phyloP scores from a whole-genome alignment of 2,113 vertebrate species.

The Lagopus muta region DNA sequence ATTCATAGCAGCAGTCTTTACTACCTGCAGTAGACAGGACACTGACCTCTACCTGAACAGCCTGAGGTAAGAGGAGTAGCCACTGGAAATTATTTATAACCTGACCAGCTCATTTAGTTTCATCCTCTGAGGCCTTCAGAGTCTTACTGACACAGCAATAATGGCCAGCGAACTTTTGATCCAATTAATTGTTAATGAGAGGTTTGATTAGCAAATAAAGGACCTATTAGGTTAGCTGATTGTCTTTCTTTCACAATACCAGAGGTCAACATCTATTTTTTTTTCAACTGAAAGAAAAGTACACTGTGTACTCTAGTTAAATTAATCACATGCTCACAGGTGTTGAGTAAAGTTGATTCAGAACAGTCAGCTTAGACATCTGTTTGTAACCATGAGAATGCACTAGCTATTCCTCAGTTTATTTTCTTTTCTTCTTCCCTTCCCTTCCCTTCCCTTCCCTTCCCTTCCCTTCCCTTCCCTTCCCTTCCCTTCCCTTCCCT shows the following conservation, averaged over 20 bases:
- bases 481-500: too few species aligned
- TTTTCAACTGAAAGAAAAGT: conserved; percentile 37
- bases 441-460: too few species aligned
- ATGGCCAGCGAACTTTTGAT: conserved; percentile 87
- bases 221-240: conserved; percentile 80
- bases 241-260: conserved; percentile 80
- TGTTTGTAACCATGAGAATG: not conserved
- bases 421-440: not conserved
- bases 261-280: conserved; percentile 66
- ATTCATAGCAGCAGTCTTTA: conserved; percentile 54
- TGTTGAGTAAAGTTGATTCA: conserved; percentile 52
- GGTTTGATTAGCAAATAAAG: conserved; percentile 86
- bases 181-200: conserved; percentile 91
- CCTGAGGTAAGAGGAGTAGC: conserved; percentile 82
- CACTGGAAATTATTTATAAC: conserved; percentile 89
- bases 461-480: not conserved
- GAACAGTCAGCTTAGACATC: not conserved
- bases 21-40: conserved; percentile 52
- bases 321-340: conserved; percentile 40
- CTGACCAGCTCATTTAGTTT: conserved; percentile 78
- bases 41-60: conserved; percentile 80
- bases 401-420: not conserved
- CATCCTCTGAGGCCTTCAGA: conserved; percentile 75
- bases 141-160: conserved; percentile 83
- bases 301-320: not conserved